phyloP scores from a whole-genome alignment of 1,140 invertebrate species.

The Mamestra configurata region DNA sequence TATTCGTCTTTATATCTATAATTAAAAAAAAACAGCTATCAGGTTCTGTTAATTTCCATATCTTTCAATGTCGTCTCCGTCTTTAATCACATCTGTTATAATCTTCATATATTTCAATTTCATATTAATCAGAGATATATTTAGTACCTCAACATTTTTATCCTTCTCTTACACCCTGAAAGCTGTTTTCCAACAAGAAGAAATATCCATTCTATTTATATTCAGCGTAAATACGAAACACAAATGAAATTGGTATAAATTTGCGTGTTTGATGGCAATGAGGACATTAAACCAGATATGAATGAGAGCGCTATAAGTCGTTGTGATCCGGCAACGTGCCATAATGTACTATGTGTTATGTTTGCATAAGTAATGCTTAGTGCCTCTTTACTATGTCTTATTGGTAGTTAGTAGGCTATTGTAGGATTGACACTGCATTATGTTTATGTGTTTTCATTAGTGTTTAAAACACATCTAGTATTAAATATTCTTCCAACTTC shows the following conservation, averaged over 20 bases:
- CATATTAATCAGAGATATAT: too few relatives aligned
- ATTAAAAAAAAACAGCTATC: too few relatives aligned
- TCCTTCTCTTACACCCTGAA: too few relatives aligned
- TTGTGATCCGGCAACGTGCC: constrained; percentile 6
- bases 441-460: neutral
- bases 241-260: constrained; percentile 23
- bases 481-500: too few relatives aligned
- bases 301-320: neutral
- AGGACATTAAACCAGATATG: constrained; percentile 32
- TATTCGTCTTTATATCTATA: too few relatives aligned
- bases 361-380: constrained; percentile 4
- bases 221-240: constrained; percentile 16
- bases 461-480: neutral
- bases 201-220: constrained; percentile 3
- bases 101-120: neutral
- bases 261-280: constrained; percentile 30
- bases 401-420: neutral
- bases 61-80: too few relatives aligned
- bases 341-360: constrained; percentile 11
- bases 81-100: too few relatives aligned
- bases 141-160: too few relatives aligned
- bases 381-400: neutral
- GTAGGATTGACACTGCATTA: neutral
- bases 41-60: too few relatives aligned
- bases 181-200: neutral